Evolutionary conservation across 2,888 invertebrate genomes (phyloP).

Genomic region (Phyllotreta striolata): DNA sequence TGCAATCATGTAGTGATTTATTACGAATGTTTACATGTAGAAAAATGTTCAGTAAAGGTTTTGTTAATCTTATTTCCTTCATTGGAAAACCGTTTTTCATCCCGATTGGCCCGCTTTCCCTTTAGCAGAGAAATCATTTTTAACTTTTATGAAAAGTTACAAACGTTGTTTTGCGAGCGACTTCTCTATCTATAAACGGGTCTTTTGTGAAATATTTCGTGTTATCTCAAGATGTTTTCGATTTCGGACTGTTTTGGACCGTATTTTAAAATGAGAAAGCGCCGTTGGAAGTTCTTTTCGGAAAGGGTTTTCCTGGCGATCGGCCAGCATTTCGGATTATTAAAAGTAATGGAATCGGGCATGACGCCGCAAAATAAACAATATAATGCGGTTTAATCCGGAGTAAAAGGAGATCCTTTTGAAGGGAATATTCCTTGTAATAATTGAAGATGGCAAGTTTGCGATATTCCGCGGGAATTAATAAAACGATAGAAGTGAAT

Average conservation of each 20-base stretch:
- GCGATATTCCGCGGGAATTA: too few species aligned
- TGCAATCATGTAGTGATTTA: too few species aligned
- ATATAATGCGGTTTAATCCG: not conserved
- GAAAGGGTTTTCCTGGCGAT: slow-evolving; percentile 16
- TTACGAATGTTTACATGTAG: too few species aligned
- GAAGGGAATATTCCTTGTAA: too few species aligned
- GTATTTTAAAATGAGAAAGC: slow-evolving; percentile 30
- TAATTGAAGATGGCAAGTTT: too few species aligned
- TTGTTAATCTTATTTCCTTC: not conserved
- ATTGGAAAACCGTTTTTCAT: not conserved
- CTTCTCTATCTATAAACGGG: slow-evolving; percentile 22
- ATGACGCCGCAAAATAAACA: slow-evolving; percentile 19
- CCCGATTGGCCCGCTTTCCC: slow-evolving; percentile 3
- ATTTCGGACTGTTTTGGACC: slow-evolving; percentile 29
- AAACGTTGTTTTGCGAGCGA: slow-evolving; percentile 28
- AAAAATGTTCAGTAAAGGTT: too few species aligned
- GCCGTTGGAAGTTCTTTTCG: slow-evolving; percentile 16
- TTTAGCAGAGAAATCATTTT: slow-evolving; percentile 25
- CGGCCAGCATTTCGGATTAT: slow-evolving; percentile 18
- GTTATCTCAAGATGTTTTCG: slow-evolving; percentile 33
- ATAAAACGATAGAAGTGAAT: too few species aligned
- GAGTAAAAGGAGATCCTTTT: not conserved
- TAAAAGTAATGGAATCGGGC: slow-evolving; percentile 27
- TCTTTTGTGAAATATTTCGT: slow-evolving; percentile 30
- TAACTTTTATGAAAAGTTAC: slow-evolving; percentile 16